Conservation (phyloP, 2,113 vertebrate genomes). For the Coptodon rendalli region DNA sequence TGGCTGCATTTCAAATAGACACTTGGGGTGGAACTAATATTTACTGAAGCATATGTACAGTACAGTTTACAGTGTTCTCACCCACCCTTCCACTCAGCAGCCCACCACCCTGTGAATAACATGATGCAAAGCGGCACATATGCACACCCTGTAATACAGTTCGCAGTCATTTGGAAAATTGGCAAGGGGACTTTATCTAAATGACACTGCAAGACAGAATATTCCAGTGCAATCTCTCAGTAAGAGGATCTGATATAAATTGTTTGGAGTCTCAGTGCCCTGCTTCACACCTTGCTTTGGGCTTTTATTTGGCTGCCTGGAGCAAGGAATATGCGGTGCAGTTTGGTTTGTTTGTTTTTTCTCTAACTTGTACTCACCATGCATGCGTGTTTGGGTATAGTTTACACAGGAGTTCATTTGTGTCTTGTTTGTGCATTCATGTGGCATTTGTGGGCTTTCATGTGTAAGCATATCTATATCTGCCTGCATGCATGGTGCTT, state of each 20-base stretch:
- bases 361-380: background rate
- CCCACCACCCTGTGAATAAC: background rate
- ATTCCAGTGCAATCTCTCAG: background rate
- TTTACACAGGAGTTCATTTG: background rate
- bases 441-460: background rate
- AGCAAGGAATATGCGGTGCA: background rate
- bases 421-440: background rate
- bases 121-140: background rate
- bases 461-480: background rate
- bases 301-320: background rate
- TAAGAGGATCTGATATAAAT: background rate
- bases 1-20: slow-evolving; percentile 32
- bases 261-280: slow-evolving; percentile 3
- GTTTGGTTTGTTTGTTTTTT: background rate
- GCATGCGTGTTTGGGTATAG: background rate
- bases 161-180: slow-evolving; percentile 22
- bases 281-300: background rate
- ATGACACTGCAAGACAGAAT: slow-evolving; percentile 16
- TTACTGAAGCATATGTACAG: background rate
- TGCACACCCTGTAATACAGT: background rate
- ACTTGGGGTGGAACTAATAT: slow-evolving; percentile 25
- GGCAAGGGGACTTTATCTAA: background rate
- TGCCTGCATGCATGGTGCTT: background rate
- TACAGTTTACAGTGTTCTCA: background rate
- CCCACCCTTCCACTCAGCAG: background rate